Evolutionary conservation across 2,888 invertebrate genomes (phyloP).

Genomic region (Sisyra terminalis): DNA sequence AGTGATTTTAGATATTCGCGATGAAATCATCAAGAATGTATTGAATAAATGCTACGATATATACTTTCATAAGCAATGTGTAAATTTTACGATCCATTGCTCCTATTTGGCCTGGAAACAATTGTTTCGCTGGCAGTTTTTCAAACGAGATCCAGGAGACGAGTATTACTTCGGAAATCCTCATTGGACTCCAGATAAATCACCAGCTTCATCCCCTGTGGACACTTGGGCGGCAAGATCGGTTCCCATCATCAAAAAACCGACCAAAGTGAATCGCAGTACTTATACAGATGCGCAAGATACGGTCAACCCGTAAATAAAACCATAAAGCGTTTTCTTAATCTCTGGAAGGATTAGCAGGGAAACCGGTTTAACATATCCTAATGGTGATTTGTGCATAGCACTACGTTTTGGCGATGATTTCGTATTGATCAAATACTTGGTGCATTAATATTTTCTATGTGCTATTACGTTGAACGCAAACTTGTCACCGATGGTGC

Average conservation of each 20-base stretch:
- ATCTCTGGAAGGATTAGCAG: too few relatives aligned
- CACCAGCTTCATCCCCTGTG: conserved; percentile 10
- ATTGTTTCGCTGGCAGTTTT: conserved; percentile 10
- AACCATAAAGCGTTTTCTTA: too few relatives aligned
- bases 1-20: conserved; percentile 8
- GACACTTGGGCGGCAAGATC: conserved; percentile 12
- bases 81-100: conserved; percentile 10
- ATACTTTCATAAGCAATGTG: conserved; percentile 9
- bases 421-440: too few relatives aligned
- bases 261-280: neutral
- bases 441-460: too few relatives aligned
- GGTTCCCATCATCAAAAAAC: conserved; percentile 1
- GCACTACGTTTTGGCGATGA: too few relatives aligned
- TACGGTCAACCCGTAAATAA: neutral
- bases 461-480: too few relatives aligned
- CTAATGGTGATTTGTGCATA: too few relatives aligned
- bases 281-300: neutral
- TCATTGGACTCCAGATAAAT: conserved; percentile 10
- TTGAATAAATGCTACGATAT: conserved; percentile 9
- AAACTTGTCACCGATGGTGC: too few relatives aligned
- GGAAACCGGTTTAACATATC: too few relatives aligned
- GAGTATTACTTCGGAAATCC: conserved; percentile 8
- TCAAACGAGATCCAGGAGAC: conserved; percentile 10
- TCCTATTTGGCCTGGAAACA: conserved; percentile 10
- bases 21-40: conserved; percentile 9